Conservation (phyloP, 2,797 vertebrate species). For the Peromyscus attwateri region DNA sequence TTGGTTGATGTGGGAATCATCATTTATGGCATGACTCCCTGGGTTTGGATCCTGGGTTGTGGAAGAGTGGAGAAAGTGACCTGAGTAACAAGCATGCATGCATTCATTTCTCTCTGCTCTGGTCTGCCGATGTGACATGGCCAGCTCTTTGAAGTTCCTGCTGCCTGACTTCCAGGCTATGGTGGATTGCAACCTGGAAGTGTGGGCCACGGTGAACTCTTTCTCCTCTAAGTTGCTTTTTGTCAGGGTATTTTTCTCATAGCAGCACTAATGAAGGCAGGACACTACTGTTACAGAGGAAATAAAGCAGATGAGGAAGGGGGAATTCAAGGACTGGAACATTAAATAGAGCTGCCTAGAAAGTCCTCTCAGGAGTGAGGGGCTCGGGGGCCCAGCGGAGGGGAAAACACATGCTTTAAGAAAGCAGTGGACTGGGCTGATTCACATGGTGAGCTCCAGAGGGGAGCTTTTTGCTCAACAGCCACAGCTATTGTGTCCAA, state of each 20-base stretch:
- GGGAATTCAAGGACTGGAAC: neutral
- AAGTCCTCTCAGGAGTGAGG: neutral
- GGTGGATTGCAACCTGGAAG: neutral
- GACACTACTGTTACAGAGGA: fast-evolving
- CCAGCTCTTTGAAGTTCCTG: neutral
- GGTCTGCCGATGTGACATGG: no score
- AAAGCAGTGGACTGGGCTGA: fast-evolving
- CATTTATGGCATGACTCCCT: neutral
- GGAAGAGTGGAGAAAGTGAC: neutral
- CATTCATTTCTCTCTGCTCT: neutral
- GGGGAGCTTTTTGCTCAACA: no score
- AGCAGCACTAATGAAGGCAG: no score
- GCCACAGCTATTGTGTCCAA: neutral
- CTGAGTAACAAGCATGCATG: fast-evolving
- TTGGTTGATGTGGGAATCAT: neutral
- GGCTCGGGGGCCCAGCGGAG: neutral
- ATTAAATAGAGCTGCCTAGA: fast-evolving
- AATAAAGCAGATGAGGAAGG: fast-evolving
- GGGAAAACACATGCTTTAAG: fast-evolving
- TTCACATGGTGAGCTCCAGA: neutral
- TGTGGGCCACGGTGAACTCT: neutral
- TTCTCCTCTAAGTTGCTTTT: neutral
- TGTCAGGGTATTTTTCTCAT: neutral
- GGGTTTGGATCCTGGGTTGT: neutral
- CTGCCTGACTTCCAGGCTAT: neutral